A percentile compares a stretch with the other conserved stretches of the same genome.
Conservation (phyloP, 2,113 vertebrate genomes). For the Corydoras sp. region DNA sequence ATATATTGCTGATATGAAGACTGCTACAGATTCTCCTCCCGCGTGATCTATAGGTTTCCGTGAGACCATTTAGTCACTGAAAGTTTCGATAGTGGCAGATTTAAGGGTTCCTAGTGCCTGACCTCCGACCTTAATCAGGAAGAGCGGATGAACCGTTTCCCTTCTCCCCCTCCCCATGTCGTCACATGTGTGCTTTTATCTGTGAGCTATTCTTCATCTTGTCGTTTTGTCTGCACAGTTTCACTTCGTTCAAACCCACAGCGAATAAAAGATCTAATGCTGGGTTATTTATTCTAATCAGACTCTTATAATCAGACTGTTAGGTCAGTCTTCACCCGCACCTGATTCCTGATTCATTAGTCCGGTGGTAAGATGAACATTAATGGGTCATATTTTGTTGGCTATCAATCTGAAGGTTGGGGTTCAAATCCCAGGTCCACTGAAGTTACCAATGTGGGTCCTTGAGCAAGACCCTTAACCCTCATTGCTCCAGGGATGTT, state of each 20-base stretch:
- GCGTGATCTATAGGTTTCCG: too few relatives aligned
- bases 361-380: too few relatives aligned
- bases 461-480: too few relatives aligned
- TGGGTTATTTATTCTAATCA: conserved; percentile 20
- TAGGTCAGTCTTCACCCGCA: too few relatives aligned
- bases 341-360: too few relatives aligned
- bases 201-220: conserved; percentile 18
- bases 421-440: too few relatives aligned
- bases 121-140: conserved; percentile 60
- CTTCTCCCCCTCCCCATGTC: neutral
- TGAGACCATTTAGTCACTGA: conserved; percentile 48
- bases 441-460: too few relatives aligned
- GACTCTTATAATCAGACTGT: neutral
- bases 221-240: conserved; percentile 32
- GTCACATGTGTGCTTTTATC: conserved; percentile 21
- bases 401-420: too few relatives aligned
- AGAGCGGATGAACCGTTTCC: conserved; percentile 28
- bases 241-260: conserved; percentile 17
- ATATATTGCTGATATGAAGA: too few relatives aligned
- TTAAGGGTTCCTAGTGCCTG: conserved; percentile 50
- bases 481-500: too few relatives aligned
- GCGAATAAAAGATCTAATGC: conserved; percentile 6
- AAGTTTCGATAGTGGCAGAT: conserved; percentile 54
- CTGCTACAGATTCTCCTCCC: too few relatives aligned
- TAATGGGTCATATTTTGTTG: too few relatives aligned